Evolutionary conservation across 2,797 vertebrate genomes (phyloP).

Genomic region (Bradypodion ventrale): DNA sequence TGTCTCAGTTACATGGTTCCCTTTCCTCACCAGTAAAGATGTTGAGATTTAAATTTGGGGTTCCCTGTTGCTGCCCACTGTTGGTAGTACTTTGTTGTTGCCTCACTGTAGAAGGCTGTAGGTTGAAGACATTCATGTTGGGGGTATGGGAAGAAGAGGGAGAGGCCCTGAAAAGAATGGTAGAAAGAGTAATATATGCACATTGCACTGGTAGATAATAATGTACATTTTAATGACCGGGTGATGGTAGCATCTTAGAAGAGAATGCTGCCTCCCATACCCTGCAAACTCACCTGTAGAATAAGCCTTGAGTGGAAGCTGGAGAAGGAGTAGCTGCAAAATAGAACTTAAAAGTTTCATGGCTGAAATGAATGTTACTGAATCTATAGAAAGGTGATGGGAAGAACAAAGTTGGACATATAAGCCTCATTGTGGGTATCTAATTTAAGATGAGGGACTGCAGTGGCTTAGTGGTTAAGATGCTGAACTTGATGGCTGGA

Average conservation of each 20-base stretch:
- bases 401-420: not conserved
- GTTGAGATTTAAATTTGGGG: conserved; percentile 36
- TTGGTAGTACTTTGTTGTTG: conserved; percentile 31
- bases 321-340: conserved; percentile 68
- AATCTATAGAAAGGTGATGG: not conserved
- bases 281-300: conserved; percentile 62
- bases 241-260: not conserved
- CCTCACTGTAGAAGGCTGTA: conserved; percentile 25
- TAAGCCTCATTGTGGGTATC: not conserved
- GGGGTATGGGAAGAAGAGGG: conserved; percentile 42
- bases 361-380: not conserved
- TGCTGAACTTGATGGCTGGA: too few relatives aligned
- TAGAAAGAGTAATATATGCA: not conserved
- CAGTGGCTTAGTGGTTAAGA: too few relatives aligned
- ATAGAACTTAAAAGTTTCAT: conserved; percentile 21
- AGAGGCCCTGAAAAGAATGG: conserved; percentile 44
- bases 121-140: conserved; percentile 44
- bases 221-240: not conserved
- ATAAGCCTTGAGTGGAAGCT: conserved; percentile 58
- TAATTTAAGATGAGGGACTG: too few relatives aligned
- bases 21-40: conserved; percentile 51
- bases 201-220: not conserved
- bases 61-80: conserved; percentile 14
- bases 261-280: not conserved
- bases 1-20: not conserved